Evolutionary conservation across 1,140 invertebrate species (phyloP).

Genomic region (Oscheius sp.): DNA sequence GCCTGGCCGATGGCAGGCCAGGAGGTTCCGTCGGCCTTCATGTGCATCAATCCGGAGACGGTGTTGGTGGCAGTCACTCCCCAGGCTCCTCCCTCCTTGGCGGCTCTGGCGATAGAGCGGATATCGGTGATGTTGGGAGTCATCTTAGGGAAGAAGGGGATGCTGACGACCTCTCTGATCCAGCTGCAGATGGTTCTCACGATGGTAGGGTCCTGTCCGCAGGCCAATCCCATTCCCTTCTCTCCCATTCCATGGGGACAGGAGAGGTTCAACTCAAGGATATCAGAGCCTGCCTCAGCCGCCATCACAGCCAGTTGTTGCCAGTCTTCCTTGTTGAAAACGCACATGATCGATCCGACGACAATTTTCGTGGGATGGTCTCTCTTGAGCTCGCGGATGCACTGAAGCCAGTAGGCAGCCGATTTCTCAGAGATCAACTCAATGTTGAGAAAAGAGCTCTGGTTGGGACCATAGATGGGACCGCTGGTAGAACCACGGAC

Average conservation of each 20-base stretch:
- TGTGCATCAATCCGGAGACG: constrained; percentile 83
- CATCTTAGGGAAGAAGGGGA: constrained; percentile 96
- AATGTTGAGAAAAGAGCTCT: constrained; percentile 92
- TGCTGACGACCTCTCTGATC: constrained; percentile 71
- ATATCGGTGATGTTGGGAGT: constrained; percentile 97
- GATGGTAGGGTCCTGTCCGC: constrained; percentile 84
- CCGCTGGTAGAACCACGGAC: constrained; percentile 87
- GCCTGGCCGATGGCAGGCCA: constrained; percentile 84
- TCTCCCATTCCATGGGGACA: constrained; percentile 99
- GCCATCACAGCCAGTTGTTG: constrained; percentile 74
- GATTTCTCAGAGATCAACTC: constrained; percentile 97
- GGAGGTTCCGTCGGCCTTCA: constrained; percentile 75
- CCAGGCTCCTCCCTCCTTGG: constrained; percentile 82
- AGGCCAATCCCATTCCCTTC: constrained; percentile 90
- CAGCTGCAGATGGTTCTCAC: constrained; percentile 85
- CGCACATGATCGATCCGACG: constrained; percentile 95
- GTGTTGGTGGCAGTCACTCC: constrained; percentile 97
- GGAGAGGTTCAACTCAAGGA: constrained; percentile 89
- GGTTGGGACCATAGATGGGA: constrained; percentile 85
- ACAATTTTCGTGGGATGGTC: constrained; percentile 89
- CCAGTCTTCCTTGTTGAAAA: constrained; percentile 82
- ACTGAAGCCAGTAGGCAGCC: constrained; percentile 84
- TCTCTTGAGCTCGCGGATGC: constrained; percentile 81
- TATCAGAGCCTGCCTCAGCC: constrained; percentile 80
- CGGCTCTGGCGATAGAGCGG: constrained; percentile 80